phyloP scores from a whole-genome alignment of 2,888 invertebrate species.

The Diarsia brunnea region DNA sequence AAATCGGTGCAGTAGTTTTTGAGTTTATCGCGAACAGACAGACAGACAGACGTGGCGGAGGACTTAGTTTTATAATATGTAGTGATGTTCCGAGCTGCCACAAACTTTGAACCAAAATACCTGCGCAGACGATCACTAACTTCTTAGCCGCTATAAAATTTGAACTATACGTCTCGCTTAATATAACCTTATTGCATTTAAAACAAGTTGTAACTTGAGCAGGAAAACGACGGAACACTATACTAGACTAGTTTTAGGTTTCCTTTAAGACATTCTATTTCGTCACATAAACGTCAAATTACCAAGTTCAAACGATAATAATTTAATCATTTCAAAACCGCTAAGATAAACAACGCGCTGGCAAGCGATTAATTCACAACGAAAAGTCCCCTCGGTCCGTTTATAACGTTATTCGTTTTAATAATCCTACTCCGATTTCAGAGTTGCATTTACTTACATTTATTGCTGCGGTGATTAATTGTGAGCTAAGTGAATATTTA shows the following conservation, averaged over 20 bases:
- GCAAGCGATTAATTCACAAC: conserved; percentile 44
- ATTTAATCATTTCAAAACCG: conserved; percentile 15
- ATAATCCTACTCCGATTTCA: conserved; percentile 38
- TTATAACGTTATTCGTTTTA: conserved; percentile 39
- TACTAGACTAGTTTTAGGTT: neutral
- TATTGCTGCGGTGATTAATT: conserved; percentile 20
- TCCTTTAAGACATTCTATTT: neutral
- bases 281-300: neutral
- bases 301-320: neutral
- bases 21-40: too few relatives aligned
- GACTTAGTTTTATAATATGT: too few relatives aligned
- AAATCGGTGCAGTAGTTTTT: too few relatives aligned
- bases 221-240: neutral
- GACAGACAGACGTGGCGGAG: too few relatives aligned
- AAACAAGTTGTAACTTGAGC: neutral
- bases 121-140: too few relatives aligned
- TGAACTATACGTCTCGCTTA: too few relatives aligned
- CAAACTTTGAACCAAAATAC: too few relatives aligned
- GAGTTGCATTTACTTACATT: conserved; percentile 38
- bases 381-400: conserved; percentile 42
- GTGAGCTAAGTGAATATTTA: conserved; percentile 27
- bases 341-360: conserved; percentile 12
- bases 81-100: too few relatives aligned
- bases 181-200: neutral
- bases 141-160: too few relatives aligned